Conservation (phyloP, 2,888 invertebrate genomes). For the Pristionchus mayeri region DNA sequence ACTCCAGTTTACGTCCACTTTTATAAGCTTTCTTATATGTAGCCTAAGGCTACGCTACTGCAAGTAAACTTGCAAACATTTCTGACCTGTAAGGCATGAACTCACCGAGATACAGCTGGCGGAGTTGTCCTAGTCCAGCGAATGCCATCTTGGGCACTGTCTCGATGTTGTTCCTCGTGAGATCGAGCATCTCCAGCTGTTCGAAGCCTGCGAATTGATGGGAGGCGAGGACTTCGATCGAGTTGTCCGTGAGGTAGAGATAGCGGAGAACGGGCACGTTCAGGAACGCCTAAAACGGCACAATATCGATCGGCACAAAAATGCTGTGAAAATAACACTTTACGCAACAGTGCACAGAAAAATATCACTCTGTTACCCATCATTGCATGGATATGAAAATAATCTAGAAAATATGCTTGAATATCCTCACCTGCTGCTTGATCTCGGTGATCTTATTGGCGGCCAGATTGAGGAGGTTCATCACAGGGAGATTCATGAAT, state of each 20-base stretch:
- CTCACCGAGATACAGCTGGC: slow-evolving; percentile 73
- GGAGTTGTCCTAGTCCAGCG: slow-evolving; percentile 65
- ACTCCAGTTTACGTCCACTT: no score
- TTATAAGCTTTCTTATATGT: no score
- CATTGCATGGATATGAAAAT: no score
- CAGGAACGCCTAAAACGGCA: slow-evolving; percentile 70
- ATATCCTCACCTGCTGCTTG: slow-evolving; percentile 43
- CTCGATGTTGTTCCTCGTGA: slow-evolving; percentile 65
- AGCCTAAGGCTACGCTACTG: no score
- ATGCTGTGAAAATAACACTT: background rate
- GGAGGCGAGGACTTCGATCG: slow-evolving; percentile 61
- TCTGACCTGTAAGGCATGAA: background rate
- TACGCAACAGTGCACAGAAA: no score
- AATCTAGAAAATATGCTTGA: background rate
- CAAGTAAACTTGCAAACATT: no score
- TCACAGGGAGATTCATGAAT: slow-evolving; percentile 75
- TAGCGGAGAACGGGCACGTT: slow-evolving; percentile 76
- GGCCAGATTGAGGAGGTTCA: slow-evolving; percentile 75
- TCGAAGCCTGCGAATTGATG: slow-evolving; percentile 74
- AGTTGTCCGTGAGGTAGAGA: slow-evolving; percentile 74
- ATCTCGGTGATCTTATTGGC: slow-evolving; percentile 67
- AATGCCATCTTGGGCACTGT: slow-evolving; percentile 60
- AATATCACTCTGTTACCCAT: no score
- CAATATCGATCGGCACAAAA: background rate
- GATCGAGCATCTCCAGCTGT: slow-evolving; percentile 71